Evolutionary conservation across 1,140 invertebrate genomes (phyloP), one percentile per base, ranked within the genome.

Genomic region (Manduca sexta): DNA sequence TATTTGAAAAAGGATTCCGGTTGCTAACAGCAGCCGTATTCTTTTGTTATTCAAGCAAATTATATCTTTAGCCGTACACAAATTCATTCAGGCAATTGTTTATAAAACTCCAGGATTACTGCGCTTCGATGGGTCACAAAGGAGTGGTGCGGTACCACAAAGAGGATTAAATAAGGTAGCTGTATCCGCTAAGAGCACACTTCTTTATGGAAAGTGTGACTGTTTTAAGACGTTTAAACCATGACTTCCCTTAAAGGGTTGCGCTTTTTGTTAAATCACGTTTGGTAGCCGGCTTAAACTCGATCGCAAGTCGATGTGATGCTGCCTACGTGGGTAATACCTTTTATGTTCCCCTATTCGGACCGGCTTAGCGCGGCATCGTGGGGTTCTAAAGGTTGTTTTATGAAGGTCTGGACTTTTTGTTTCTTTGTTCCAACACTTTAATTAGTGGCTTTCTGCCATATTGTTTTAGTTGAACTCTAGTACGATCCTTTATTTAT

Each of bases 161-260:
- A 74, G 73, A 54, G 67, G 76, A 80, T 82, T 81, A 74, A 72
- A 67, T 50, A 65, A 64, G 64, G 65, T 78, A 69, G 74, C 76
- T 79, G 74, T 74, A 79, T 75, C 66, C 58, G 58, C 69, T 78
- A 72, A 78, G 71, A 75, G 76, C 68, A 66, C 74, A 74, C 72
- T 84, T 80, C 66, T 79, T 79, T 81, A 78, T 73, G 64, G 74
- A 76, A 81, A 79, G 71, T 75, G 72, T 72, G 68, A 69, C 71
- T 63, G 56, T 60, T 53, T 70, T 75, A 78, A 75, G 65, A 64
- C 56, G n/a, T n/a, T 79, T 78, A 65, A 76, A 68, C 70, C 69
- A 73, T 77, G 72, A 82, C 70, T 79, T 73, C 61, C 65, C 61
- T 77, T 73, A 79, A 83, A 80, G 79, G 74, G 76, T 80, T 78